Percentiles rank a stretch among this genome's conserved stretches.
These are phyloP conservation scores for Deroplatys truncata DNA, from an alignment of 2,888 invertebrate genomes.

Conservation along the genomic window DNA sequence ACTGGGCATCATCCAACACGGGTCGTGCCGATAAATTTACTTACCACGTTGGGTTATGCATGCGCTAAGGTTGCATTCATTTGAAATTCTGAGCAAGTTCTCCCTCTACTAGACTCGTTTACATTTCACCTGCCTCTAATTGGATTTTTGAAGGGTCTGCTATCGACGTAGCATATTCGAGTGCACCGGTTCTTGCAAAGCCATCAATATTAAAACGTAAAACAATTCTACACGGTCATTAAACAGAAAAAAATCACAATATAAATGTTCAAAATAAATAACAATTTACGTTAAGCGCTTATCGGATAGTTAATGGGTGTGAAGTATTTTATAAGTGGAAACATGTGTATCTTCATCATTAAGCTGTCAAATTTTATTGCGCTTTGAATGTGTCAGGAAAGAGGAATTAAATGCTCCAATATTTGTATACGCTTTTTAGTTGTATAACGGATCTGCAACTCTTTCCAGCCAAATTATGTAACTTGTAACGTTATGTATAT, in stretches of 20 bases:
- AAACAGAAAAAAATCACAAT: neutral
- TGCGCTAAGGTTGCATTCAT: neutral
- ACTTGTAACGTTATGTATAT: no score
- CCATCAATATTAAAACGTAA: neutral
- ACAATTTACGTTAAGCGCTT: no score
- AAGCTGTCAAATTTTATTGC: no score
- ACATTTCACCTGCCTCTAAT: neutral
- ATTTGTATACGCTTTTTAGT: no score
- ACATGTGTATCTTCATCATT: no score
- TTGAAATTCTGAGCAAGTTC: neutral
- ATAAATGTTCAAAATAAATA: neutral
- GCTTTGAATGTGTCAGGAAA: no score
- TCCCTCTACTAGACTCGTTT: neutral
- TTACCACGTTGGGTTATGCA: neutral
- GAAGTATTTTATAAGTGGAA: no score
- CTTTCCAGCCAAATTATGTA: no score
- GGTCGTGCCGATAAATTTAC: neutral
- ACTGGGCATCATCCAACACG: neutral
- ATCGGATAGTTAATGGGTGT: no score
- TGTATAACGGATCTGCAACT: no score
- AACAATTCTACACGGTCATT: neutral
- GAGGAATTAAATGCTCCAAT: no score
- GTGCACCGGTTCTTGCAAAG: neutral
- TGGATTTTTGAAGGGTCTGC: neutral
- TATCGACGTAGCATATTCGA: neutral